Conservation (phyloP, 2,888 invertebrate genomes). For the Pandemis corylana region DNA sequence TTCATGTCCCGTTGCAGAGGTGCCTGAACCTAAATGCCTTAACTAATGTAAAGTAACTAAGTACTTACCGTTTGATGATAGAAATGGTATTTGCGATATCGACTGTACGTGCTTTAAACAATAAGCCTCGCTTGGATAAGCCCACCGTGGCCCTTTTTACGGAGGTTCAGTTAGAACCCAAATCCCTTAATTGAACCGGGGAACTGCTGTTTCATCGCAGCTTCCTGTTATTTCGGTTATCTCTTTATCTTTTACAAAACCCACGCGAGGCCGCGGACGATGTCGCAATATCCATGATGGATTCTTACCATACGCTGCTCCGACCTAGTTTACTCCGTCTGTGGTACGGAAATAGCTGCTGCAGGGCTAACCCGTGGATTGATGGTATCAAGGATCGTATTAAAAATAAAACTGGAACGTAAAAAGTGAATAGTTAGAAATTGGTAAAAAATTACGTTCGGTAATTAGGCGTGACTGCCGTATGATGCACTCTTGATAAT, state of each 20-base stretch:
- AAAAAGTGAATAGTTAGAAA: neutral
- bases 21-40: too few relatives aligned
- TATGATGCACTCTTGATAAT: too few relatives aligned
- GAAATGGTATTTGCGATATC: too few relatives aligned
- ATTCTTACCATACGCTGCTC: slow-evolving; percentile 62
- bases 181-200: neutral
- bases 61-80: too few relatives aligned
- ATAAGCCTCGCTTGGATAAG: too few relatives aligned
- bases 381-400: slow-evolving; percentile 45
- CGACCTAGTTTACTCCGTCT: slow-evolving; percentile 62
- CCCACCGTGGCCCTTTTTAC: too few relatives aligned
- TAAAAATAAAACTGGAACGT: neutral
- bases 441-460: too few relatives aligned
- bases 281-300: slow-evolving; percentile 62
- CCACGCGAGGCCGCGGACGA: slow-evolving; percentile 41
- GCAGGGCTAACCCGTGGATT: slow-evolving; percentile 51
- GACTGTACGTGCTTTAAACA: too few relatives aligned
- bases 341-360: slow-evolving; percentile 64
- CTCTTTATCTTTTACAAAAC: slow-evolving; percentile 42
- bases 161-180: neutral
- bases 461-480: too few relatives aligned
- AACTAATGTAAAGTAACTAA: too few relatives aligned
- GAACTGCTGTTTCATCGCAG: neutral
- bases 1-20: too few relatives aligned
- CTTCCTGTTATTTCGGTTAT: slow-evolving; percentile 28